These are phyloP conservation scores for Eonycteris spelaea DNA, from an alignment of 2,113 vertebrate genomes.

Conservation along the genomic window DNA sequence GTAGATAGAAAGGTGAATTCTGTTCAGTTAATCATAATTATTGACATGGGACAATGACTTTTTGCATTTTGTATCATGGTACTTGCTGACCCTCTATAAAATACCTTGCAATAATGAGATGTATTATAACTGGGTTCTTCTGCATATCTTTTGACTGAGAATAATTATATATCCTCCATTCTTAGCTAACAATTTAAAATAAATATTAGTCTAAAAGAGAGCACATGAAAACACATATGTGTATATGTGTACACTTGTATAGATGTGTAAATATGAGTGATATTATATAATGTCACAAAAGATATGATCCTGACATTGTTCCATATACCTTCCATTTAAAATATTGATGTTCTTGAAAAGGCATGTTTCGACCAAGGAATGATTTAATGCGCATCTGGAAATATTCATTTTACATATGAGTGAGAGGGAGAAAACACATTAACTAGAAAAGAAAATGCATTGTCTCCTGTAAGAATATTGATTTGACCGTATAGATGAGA, in stretches of 20 bases:
- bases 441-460: not conserved
- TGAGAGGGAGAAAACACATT: not conserved
- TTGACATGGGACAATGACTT: not conserved
- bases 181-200: not conserved
- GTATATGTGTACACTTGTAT: not conserved
- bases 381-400: not conserved
- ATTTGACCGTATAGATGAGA: not conserved
- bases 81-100: not conserved
- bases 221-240: not conserved
- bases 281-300: not conserved
- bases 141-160: not conserved
- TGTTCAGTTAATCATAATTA: not conserved
- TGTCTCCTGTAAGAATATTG: not conserved
- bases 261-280: not conserved
- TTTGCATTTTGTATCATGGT: not conserved
- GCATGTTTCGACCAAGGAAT: not conserved
- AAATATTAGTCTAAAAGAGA: not conserved
- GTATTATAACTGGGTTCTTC: not conserved
- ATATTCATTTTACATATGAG: not conserved
- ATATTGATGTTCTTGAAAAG: not conserved
- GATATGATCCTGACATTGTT: not conserved
- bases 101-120: not conserved
- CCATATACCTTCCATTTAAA: not conserved
- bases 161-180: not conserved
- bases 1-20: too few relatives aligned